These are phyloP conservation scores for Cataglyphis livida DNA, from an alignment of 2,888 invertebrate species.

Conservation along the genomic window DNA sequence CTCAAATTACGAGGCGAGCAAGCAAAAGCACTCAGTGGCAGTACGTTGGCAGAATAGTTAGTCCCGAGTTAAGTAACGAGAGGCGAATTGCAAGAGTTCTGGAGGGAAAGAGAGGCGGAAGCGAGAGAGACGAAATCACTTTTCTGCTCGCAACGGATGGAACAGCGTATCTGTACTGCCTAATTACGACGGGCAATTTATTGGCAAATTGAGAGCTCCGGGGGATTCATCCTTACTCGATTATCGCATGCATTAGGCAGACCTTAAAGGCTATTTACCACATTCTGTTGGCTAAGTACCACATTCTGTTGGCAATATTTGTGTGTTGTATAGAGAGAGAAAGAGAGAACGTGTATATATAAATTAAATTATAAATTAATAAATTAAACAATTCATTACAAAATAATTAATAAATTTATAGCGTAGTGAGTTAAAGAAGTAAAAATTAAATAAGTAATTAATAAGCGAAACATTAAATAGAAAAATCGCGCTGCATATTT, in stretches of 20 bases:
- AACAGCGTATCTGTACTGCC: background rate
- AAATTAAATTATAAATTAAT: background rate
- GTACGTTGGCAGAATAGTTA: constrained; percentile 56
- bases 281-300: too few relatives aligned
- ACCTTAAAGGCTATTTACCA: background rate
- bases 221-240: constrained; percentile 22
- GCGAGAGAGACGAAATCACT: constrained; percentile 19
- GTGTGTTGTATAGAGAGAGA: background rate
- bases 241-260: constrained; percentile 11
- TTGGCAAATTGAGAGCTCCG: constrained; percentile 26
- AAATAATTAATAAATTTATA: background rate
- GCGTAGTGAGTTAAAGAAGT: background rate
- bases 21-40: constrained; percentile 63
- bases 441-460: background rate
- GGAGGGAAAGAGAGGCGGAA: background rate
- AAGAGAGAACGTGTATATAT: background rate
- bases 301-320: background rate
- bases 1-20: constrained; percentile 57
- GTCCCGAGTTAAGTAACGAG: constrained; percentile 58
- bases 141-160: constrained; percentile 29
- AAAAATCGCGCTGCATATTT: background rate
- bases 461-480: background rate
- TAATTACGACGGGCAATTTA: constrained; percentile 42
- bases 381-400: background rate
- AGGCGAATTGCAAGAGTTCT: constrained; percentile 10